A percentile compares a stretch with the other conserved stretches of the same genome.
phyloP scores from a whole-genome alignment of 2,113 vertebrate genomes.

The Calyptomena viridis region DNA sequence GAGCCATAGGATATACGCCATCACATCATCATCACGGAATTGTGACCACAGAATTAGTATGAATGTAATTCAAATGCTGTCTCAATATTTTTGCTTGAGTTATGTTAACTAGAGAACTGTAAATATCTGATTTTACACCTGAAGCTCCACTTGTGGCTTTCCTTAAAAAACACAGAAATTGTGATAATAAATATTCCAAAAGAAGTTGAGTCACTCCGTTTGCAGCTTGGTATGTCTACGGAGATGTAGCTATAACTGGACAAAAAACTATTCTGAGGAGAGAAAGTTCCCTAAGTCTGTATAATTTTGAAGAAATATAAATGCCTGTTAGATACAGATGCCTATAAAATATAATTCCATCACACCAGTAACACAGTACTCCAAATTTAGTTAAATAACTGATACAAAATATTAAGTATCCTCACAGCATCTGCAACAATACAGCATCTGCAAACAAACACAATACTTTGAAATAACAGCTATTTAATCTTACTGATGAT shows the following conservation, averaged over 20 bases:
- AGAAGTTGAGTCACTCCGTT: neutral
- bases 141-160: neutral
- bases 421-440: neutral
- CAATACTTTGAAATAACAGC: neutral
- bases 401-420: neutral
- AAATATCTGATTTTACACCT: neutral
- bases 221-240: neutral
- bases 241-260: neutral
- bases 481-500: neutral
- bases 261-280: neutral
- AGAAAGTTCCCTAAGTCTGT: neutral
- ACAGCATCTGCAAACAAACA: neutral
- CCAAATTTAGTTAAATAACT: neutral
- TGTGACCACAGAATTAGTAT: neutral
- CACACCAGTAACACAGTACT: neutral
- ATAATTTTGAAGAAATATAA: neutral
- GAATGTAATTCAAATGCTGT: neutral
- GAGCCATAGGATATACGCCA: neutral
- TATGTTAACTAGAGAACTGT: neutral
- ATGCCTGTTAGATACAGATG: neutral
- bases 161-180: neutral
- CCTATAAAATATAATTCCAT: neutral
- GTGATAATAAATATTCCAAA: neutral
- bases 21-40: neutral
- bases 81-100: neutral